Conservation (phyloP, 2,797 vertebrate genomes). For the Aeoliscus strigatus region DNA sequence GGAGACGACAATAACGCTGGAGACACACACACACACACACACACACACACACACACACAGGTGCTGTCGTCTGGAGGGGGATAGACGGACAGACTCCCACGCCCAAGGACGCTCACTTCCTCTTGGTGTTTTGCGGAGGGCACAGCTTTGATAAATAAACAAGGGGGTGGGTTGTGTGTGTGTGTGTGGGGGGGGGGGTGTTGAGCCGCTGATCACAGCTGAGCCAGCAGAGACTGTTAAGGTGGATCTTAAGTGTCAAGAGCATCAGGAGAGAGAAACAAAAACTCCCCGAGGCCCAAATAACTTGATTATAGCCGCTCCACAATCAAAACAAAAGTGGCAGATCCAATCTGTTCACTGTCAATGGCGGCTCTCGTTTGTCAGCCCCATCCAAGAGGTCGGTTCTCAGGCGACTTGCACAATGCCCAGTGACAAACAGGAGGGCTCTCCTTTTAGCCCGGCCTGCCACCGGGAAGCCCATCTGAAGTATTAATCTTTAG, state of each 20-base stretch:
- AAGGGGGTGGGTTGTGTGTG: constrained; percentile 56
- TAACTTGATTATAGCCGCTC: constrained; percentile 75
- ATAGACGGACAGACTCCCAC: constrained; percentile 64
- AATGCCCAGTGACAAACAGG: constrained; percentile 78
- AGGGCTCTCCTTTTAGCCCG: constrained; percentile 77
- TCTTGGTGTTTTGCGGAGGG: constrained; percentile 38
- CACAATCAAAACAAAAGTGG: constrained; percentile 77
- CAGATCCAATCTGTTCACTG: constrained; percentile 74
- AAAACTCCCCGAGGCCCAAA: constrained; percentile 64
- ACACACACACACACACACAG: constrained; percentile 73
- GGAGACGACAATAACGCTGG: constrained; percentile 58
- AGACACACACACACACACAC: constrained; percentile 55
- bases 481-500: constrained; percentile 82
- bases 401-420: constrained; percentile 77
- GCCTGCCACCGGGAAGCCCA: constrained; percentile 78
- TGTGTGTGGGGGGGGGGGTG: constrained; percentile 54
- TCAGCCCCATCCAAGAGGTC: constrained; percentile 76
- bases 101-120: constrained; percentile 63
- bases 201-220: constrained; percentile 55
- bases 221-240: constrained; percentile 49
- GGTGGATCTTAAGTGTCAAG: constrained; percentile 70
- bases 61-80: constrained; percentile 44
- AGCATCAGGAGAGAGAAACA: constrained; percentile 62
- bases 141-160: constrained; percentile 53
- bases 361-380: constrained; percentile 76